These are phyloP conservation scores for Diceros bicornis DNA, from an alignment of 2,797 vertebrate genomes.

Conservation along the genomic window DNA sequence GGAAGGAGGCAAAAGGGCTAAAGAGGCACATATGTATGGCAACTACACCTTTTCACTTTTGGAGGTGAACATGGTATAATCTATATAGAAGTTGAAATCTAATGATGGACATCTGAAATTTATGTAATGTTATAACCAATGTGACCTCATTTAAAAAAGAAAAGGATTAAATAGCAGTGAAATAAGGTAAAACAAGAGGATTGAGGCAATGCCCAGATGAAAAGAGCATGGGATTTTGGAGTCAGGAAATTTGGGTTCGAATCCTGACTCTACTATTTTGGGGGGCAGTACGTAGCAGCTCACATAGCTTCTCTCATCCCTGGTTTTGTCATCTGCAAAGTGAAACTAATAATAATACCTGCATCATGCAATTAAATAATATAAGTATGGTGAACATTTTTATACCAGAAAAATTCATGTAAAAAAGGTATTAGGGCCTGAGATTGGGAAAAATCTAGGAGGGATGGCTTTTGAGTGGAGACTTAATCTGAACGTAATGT, in stretches of 20 bases:
- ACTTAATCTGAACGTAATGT: slow-evolving; percentile 23
- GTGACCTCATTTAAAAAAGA: no score
- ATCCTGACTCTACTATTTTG: neutral
- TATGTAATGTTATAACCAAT: no score
- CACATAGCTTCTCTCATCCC: neutral
- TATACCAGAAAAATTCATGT: neutral
- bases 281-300: neutral
- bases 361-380: slow-evolving; percentile 23
- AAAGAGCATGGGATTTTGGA: neutral
- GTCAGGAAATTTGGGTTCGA: neutral
- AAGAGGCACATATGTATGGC: no score
- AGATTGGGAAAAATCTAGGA: neutral
- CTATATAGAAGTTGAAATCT: no score
- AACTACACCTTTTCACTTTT: no score
- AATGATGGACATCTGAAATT: no score
- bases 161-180: neutral
- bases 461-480: neutral
- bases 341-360: neutral
- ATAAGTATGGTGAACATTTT: neutral
- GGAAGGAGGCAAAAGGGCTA: no score
- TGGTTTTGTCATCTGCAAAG: slow-evolving; percentile 24
- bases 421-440: neutral
- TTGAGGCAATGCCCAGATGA: neutral
- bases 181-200: neutral
- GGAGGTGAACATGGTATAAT: no score